phyloP scores from a whole-genome alignment of 2,113 vertebrate genomes.

The Alces alces region DNA sequence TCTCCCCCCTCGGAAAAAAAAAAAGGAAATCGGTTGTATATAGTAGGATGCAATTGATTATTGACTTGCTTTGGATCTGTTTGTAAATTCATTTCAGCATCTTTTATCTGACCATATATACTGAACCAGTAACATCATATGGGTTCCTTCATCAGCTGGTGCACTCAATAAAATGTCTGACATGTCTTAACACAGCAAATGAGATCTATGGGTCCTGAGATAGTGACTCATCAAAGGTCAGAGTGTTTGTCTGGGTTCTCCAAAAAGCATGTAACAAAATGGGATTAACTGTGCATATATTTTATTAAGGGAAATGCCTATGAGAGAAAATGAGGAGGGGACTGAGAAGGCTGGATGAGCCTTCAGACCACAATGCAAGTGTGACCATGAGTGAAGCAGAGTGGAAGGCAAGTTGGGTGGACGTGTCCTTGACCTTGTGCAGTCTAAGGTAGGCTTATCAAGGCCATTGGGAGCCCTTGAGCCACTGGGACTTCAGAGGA shows the following conservation, averaged over 20 bases:
- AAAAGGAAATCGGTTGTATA: neutral
- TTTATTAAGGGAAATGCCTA: neutral
- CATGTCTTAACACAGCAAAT: neutral
- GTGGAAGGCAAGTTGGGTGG: neutral
- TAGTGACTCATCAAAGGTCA: neutral
- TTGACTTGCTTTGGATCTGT: neutral
- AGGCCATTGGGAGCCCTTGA: no score
- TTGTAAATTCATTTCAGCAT: neutral
- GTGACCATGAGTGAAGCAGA: neutral
- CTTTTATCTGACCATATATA: neutral
- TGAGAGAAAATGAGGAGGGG: neutral
- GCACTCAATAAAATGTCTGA: neutral
- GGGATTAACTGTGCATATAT: neutral
- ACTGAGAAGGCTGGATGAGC: neutral
- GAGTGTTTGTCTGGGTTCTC: neutral
- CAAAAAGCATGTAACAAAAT: neutral
- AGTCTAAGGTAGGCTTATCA: neutral
- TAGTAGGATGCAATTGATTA: neutral
- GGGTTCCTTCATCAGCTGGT: neutral
- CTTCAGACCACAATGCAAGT: neutral
- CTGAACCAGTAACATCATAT: neutral
- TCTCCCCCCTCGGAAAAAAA: neutral
- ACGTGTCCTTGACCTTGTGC: neutral
- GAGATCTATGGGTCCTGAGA: neutral
- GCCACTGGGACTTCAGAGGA: neutral